A percentile compares a stretch with the other conserved stretches of the same genome.
Evolutionary conservation across 2,113 vertebrate species (phyloP).

Genomic region (Motacilla alba): DNA sequence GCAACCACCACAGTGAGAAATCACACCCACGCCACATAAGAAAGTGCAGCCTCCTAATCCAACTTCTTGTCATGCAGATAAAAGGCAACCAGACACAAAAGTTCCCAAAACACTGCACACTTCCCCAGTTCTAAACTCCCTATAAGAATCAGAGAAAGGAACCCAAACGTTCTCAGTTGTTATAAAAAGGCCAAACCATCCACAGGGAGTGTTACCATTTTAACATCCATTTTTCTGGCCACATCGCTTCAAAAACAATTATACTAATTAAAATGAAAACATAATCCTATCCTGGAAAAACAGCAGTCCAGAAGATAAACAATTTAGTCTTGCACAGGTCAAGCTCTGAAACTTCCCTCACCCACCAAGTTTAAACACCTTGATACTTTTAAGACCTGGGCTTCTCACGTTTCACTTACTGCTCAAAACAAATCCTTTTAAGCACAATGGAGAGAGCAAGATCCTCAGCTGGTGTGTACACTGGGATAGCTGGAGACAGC

Average conservation of each 20-base stretch:
- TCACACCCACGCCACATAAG: neutral
- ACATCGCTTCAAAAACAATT: neutral
- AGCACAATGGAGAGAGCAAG: slow-evolving; percentile 35
- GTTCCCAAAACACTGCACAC: neutral
- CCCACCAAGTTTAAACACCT: slow-evolving; percentile 51
- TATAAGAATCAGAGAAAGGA: neutral
- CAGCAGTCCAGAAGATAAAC: slow-evolving; percentile 28
- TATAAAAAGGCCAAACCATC: neutral
- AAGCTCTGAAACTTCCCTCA: neutral
- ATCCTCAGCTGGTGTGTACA: neutral
- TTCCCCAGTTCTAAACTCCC: neutral
- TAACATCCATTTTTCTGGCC: neutral
- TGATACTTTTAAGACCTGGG: slow-evolving; percentile 33
- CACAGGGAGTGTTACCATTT: neutral
- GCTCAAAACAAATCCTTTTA: slow-evolving; percentile 64
- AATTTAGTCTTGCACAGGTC: slow-evolving; percentile 28
- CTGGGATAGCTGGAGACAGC: neutral
- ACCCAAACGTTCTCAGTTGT: neutral
- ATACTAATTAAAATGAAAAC: neutral
- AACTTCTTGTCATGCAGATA: neutral
- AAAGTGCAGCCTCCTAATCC: neutral
- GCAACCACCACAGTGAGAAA: neutral
- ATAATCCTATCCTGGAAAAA: neutral
- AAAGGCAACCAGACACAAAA: neutral
- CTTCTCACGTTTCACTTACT: slow-evolving; percentile 22